phyloP scores from a whole-genome alignment of 2,113 vertebrate species.

The Oostethus manadensis region DNA sequence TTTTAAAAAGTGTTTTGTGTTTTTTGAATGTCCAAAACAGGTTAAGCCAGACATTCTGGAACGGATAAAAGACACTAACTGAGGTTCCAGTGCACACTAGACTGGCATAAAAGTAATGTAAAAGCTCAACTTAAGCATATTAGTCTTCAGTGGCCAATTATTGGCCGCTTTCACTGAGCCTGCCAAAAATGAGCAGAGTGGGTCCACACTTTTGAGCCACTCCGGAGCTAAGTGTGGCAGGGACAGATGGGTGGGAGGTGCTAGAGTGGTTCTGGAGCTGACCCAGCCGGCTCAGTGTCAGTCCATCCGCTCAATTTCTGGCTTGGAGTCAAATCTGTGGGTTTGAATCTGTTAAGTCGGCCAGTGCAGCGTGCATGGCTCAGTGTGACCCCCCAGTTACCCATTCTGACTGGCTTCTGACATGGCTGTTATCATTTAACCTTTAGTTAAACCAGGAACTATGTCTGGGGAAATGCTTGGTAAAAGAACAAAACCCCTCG shows the following conservation, averaged over 20 bases:
- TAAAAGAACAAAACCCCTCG: not conserved
- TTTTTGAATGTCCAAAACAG: no score
- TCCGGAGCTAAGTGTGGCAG: conserved; percentile 33
- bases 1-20: no score
- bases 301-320: conserved; percentile 57
- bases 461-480: conserved; percentile 14
- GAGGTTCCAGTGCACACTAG: not conserved
- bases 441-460: conserved; percentile 53
- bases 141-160: conserved; percentile 37
- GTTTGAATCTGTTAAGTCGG: no score
- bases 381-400: conserved; percentile 31
- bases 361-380: conserved; percentile 43
- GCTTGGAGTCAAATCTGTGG: conserved; percentile 48
- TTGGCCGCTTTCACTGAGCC: conserved; percentile 23
- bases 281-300: conserved; percentile 53
- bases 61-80: no score
- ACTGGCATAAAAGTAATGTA: conserved; percentile 5
- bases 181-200: conserved; percentile 50
- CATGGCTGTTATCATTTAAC: conserved; percentile 66
- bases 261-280: conserved; percentile 48
- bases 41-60: no score
- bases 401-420: conserved; percentile 37
- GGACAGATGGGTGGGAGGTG: conserved; percentile 67
- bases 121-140: conserved; percentile 19
- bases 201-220: conserved; percentile 47